Conservation (phyloP, 2,113 vertebrate genomes). For the Gobio gobio region DNA sequence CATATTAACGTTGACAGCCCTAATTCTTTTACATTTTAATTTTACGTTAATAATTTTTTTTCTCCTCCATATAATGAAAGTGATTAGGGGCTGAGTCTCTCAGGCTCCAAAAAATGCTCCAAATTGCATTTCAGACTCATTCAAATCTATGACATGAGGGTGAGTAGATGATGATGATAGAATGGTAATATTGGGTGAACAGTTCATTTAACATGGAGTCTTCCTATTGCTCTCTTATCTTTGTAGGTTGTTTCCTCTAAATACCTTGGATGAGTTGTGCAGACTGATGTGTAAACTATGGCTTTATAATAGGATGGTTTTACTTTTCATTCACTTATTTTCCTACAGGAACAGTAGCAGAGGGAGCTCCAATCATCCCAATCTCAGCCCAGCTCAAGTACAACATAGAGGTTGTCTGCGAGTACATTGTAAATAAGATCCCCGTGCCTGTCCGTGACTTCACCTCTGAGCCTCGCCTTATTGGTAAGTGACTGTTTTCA, state of each 20-base stretch:
- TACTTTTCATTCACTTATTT: background rate
- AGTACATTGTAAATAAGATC: conserved; percentile 99
- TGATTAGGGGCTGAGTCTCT: background rate
- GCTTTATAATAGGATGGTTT: background rate
- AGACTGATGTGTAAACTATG: background rate
- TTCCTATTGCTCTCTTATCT: background rate
- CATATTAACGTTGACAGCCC: too few relatives aligned
- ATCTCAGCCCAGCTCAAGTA: conserved; percentile 98
- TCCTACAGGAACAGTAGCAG: conserved; percentile 90
- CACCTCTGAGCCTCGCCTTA: conserved; percentile 94
- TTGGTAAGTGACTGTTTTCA: conserved; percentile 77
- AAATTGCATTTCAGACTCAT: background rate
- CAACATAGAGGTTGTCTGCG: conserved; percentile 98
- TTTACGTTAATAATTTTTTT: background rate
- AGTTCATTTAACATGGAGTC: background rate
- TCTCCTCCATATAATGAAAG: background rate
- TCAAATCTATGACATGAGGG: background rate
- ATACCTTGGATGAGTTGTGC: background rate
- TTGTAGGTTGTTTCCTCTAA: background rate
- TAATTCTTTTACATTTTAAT: background rate
- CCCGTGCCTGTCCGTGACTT: conserved; percentile 95
- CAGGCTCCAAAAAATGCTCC: background rate
- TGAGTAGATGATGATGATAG: background rate
- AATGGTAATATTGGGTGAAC: background rate
- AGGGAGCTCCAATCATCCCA: conserved; percentile 97